These are phyloP conservation scores for Athene cunicularia DNA, from an alignment of 2,113 vertebrate genomes.

Conservation along the genomic window DNA sequence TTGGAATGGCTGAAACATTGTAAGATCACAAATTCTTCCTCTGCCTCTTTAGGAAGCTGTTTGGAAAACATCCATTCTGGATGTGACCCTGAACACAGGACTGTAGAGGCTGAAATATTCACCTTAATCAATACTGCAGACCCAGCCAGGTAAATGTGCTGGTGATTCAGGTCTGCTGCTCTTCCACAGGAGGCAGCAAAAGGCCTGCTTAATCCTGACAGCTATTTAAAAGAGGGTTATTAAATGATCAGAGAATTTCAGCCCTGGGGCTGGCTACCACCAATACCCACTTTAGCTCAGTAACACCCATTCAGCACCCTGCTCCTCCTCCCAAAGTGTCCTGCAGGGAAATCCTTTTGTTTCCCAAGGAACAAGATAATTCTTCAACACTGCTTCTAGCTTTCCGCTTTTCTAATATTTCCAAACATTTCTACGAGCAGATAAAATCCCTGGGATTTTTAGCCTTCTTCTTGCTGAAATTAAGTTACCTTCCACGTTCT, in stretches of 20 bases:
- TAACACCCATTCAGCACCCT: background rate
- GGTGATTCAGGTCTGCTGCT: background rate
- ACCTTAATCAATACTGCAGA: background rate
- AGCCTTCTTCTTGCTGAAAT: background rate
- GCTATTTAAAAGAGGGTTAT: background rate
- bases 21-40: background rate
- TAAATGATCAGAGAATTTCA: background rate
- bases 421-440: background rate
- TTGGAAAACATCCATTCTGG: background rate
- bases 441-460: background rate
- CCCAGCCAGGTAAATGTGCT: background rate
- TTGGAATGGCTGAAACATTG: background rate
- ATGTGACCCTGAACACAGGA: background rate
- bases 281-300: background rate
- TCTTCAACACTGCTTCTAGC: background rate
- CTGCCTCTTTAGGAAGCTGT: background rate
- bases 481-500: background rate
- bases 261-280: background rate
- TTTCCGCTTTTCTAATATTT: background rate
- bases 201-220: background rate
- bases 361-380: background rate
- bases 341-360: background rate
- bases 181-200: background rate
- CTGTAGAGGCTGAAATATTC: background rate
- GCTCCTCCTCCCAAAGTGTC: background rate